phyloP scores from a whole-genome alignment of 1,140 invertebrate species.

The Araneus ventricosus region DNA sequence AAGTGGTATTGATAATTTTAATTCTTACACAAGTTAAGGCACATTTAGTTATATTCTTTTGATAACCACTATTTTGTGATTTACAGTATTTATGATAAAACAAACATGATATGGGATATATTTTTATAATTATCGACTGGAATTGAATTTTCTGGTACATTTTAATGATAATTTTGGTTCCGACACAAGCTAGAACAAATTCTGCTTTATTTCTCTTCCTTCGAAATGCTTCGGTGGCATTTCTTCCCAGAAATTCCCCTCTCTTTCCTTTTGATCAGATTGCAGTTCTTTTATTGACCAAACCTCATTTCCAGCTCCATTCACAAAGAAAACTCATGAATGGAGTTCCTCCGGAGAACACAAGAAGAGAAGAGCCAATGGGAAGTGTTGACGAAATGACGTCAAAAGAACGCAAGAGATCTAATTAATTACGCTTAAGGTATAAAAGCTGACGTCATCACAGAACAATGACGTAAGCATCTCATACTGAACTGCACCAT shows the following conservation, averaged over 20 bases:
- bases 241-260: background rate
- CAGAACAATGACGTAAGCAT: conserved; percentile 16
- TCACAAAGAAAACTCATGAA: conserved; percentile 37
- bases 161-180: no score
- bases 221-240: no score
- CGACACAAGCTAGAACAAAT: no score
- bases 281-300: background rate
- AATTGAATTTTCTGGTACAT: no score
- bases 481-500: background rate
- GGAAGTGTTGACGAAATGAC: conserved; percentile 33
- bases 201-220: background rate
- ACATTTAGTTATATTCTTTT: no score
- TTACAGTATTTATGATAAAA: no score
- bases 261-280: background rate
- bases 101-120: no score
- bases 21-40: no score
- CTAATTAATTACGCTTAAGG: conserved; percentile 44
- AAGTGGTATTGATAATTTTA: no score
- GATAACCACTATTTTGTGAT: no score
- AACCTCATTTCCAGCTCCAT: background rate
- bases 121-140: no score
- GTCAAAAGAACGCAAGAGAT: conserved; percentile 43
- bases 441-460: conserved; percentile 34
- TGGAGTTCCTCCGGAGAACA: background rate
- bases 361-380: background rate